phyloP scores from a whole-genome alignment of 2,113 vertebrate genomes.

The Nyctibius bracteatus region DNA sequence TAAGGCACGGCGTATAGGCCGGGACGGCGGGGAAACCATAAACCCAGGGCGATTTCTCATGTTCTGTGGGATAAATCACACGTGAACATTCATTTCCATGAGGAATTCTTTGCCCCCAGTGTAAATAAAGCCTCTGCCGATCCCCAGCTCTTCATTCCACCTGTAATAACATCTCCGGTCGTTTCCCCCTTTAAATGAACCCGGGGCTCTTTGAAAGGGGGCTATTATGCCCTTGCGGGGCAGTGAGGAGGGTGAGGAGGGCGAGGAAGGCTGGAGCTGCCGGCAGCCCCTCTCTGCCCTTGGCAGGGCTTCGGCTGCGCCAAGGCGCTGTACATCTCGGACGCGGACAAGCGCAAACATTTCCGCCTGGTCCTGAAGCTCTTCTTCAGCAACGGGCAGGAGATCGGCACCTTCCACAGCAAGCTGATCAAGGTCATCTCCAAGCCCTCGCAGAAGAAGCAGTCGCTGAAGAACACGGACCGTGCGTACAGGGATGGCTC shows the following conservation, averaged over 20 bases:
- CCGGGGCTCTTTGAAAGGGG: background rate
- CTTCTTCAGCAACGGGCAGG: constrained; percentile 83
- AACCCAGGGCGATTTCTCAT: constrained; percentile 45
- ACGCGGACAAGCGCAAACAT: constrained; percentile 93
- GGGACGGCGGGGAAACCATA: constrained; percentile 25
- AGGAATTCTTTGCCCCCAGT: constrained; percentile 51
- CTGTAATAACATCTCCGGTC: constrained; percentile 63
- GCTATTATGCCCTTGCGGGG: background rate
- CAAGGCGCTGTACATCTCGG: constrained; percentile 93
- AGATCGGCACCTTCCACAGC: constrained; percentile 92
- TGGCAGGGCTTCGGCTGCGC: constrained; percentile 86
- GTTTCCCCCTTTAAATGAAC: constrained; percentile 1
- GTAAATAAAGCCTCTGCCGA: constrained; percentile 41
- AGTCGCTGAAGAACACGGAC: constrained; percentile 95
- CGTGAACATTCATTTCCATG: constrained; percentile 44
- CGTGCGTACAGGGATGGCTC: constrained; percentile 69
- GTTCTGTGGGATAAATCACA: constrained; percentile 56
- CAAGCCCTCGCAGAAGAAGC: constrained; percentile 96
- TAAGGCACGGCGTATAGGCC: background rate
- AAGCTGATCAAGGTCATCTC: constrained; percentile 96
- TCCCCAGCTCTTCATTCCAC: constrained; percentile 45
- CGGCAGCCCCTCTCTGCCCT: background rate
- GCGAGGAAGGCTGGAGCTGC: background rate
- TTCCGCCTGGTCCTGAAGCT: constrained; percentile 88
- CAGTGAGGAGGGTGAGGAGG: background rate